Evolutionary conservation across 2,888 invertebrate genomes (phyloP).

Genomic region (Chloromyia formosa): DNA sequence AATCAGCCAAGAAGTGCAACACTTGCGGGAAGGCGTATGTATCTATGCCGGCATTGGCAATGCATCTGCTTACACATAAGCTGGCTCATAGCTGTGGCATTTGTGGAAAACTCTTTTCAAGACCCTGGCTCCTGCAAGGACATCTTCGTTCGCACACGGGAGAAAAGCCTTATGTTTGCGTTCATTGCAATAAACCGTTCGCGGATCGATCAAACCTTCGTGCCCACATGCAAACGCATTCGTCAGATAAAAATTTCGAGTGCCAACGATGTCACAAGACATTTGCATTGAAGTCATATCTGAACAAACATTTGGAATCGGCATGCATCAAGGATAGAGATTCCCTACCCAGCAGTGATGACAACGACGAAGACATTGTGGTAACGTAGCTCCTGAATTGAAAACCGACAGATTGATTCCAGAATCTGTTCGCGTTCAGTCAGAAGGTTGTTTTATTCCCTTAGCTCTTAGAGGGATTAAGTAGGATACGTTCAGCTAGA

Average conservation of each 20-base stretch:
- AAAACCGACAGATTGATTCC: not conserved
- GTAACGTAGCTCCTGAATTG: slow-evolving; percentile 57
- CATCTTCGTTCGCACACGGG: slow-evolving; percentile 91
- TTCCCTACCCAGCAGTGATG: slow-evolving; percentile 49
- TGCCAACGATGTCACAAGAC: slow-evolving; percentile 88
- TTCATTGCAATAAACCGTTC: slow-evolving; percentile 92
- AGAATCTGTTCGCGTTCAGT: slow-evolving; percentile 2
- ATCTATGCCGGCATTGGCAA: slow-evolving; percentile 96
- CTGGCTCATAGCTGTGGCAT: slow-evolving; percentile 90
- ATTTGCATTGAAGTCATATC: slow-evolving; percentile 93
- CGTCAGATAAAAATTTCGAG: slow-evolving; percentile 87
- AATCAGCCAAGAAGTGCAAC: slow-evolving; percentile 92
- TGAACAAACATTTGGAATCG: slow-evolving; percentile 94
- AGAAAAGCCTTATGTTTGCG: slow-evolving; percentile 94
- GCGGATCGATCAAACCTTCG: slow-evolving; percentile 93
- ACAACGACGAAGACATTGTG: slow-evolving; percentile 63
- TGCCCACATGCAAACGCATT: slow-evolving; percentile 96
- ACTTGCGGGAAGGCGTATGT: slow-evolving; percentile 97
- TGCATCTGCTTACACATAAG: slow-evolving; percentile 93
- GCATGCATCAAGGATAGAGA: slow-evolving; percentile 75
- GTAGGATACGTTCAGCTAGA: not conserved
- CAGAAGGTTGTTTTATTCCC: slow-evolving; percentile 32
- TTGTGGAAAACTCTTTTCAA: slow-evolving; percentile 93
- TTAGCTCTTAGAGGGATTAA: slow-evolving; percentile 5
- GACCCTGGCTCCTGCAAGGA: slow-evolving; percentile 92